phyloP scores from a whole-genome alignment of 2,797 vertebrate genomes.

The Sebastes hopkinsi region DNA sequence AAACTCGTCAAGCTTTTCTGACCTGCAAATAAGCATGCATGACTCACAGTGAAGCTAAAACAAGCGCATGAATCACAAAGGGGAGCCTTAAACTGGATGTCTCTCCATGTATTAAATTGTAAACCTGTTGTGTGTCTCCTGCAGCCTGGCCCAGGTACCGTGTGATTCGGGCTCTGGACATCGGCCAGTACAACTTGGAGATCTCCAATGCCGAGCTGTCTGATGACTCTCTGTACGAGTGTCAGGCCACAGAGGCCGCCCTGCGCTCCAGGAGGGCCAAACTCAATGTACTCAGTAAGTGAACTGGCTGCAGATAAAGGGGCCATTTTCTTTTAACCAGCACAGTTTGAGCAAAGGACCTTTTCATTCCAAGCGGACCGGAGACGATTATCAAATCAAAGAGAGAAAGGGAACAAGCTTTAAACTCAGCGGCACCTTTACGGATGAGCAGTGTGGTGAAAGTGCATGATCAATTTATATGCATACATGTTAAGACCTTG shows the following conservation, averaged over 20 bases:
- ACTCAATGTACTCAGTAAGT: slow-evolving; percentile 94
- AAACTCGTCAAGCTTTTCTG: background rate
- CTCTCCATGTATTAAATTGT: background rate
- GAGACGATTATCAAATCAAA: background rate
- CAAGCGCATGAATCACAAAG: background rate
- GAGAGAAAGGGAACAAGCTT: background rate
- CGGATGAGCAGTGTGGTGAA: background rate
- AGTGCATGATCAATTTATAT: background rate
- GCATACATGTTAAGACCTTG: background rate
- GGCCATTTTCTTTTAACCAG: background rate
- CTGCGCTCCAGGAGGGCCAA: slow-evolving; percentile 91
- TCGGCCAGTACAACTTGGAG: slow-evolving; percentile 95
- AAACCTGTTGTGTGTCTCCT: slow-evolving; percentile 23
- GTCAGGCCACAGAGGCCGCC: slow-evolving; percentile 95
- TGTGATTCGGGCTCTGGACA: slow-evolving; percentile 87
- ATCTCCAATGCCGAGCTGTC: slow-evolving; percentile 89
- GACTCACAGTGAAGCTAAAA: background rate
- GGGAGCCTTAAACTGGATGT: background rate
- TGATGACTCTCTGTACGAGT: slow-evolving; percentile 94
- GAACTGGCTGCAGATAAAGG: background rate
- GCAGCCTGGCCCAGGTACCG: slow-evolving; percentile 94
- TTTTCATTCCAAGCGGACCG: background rate
- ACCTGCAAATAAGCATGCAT: slow-evolving; percentile 12
- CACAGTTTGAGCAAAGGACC: background rate
- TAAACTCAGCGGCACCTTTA: background rate